Base-by-base conservation (phyloP, 1,140 invertebrate species). In the Caerostris darwini region DNA sequence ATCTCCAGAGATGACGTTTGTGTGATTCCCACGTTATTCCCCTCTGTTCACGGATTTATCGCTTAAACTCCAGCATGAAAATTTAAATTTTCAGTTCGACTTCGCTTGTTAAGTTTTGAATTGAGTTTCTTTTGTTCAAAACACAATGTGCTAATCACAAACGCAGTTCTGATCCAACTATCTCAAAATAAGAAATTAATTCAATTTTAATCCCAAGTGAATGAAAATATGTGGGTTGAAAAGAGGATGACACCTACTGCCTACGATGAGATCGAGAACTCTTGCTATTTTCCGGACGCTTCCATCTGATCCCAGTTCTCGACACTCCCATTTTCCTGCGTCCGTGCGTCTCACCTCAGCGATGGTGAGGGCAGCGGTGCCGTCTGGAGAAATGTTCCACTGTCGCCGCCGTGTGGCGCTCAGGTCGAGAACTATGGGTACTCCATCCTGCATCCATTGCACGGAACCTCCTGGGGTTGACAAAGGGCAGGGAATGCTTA, bases 401-500 rank as follows among this genome's bases (percentile, higher is more conserved):
- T 95, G 95, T 10, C 95, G 94, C 54, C 95, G 69, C 34, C 94
- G 87, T 58, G 95, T 91, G 19, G 94, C 56, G 6, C 83, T 90
- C 53, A 92, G 77, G 19, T 94, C 95, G 71, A 95, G 92, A 1
- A 95, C 82, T 12, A 95, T 94, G 6, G 95, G 95, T 53, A 95
- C 57, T 10, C 94, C 94, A 69, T 95, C 95, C 57, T 94, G 91
- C 19, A 95, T 56, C 95, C 95, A 95, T 64, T 95, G 95, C n/a
- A 95, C 92, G 12, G 95, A 95, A 53, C 95, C 95, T 7, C 95
- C 95, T 7, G 95, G 95, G 5, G 94, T 95, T 7, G 94, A 94
- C n/a, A 95, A 59, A 5, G 94, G 94, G 89, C 95, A 95, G 5
- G 95, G 95, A 19, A 95, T 95, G 67, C 92, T 94, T 34, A 95